Percentiles rank a stretch among this genome's conserved stretches.
These are phyloP conservation scores for Rhagonycha lutea DNA, from an alignment of 2,888 invertebrate genomes.

Conservation along the genomic window DNA sequence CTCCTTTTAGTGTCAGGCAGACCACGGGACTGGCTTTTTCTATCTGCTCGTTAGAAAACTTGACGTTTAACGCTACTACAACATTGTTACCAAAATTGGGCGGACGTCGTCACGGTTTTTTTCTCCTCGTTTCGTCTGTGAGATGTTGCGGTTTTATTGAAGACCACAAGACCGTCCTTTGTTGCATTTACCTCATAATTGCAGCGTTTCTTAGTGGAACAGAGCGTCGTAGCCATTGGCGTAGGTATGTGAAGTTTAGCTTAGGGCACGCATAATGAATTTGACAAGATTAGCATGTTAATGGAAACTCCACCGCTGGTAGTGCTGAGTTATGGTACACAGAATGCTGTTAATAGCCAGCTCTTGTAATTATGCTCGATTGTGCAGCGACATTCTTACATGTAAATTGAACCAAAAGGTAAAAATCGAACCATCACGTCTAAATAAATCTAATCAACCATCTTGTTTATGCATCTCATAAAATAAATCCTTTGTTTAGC, in stretches of 20 bases:
- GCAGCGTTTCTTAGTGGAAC: constrained; percentile 27
- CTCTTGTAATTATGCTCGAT: constrained; percentile 37
- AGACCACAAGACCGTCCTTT: too few relatives aligned
- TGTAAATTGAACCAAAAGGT: constrained; percentile 40
- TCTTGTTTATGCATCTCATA: constrained; percentile 29
- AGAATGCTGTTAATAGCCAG: constrained; percentile 17
- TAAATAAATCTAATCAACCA: constrained; percentile 44
- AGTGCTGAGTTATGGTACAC: constrained; percentile 15
- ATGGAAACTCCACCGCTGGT: constrained; percentile 30
- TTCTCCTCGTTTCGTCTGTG: too few relatives aligned
- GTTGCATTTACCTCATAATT: constrained; percentile 19
- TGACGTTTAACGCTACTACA: background rate
- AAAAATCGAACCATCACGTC: constrained; percentile 36
- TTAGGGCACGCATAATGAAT: constrained; percentile 31
- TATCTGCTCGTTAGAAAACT: background rate
- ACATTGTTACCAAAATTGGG: background rate
- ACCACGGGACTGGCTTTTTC: background rate
- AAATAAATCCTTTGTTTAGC: constrained; percentile 40
- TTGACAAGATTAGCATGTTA: constrained; percentile 35
- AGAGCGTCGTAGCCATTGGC: constrained; percentile 21
- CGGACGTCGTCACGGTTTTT: background rate
- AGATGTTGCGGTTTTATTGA: too few relatives aligned
- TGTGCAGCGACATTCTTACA: constrained; percentile 43
- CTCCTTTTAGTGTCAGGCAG: background rate
- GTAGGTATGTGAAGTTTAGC: constrained; percentile 24